A percentile compares a stretch with the other conserved stretches of the same genome.
phyloP scores from a whole-genome alignment of 2,113 vertebrate species.

The Paralichthys olivaceus region DNA sequence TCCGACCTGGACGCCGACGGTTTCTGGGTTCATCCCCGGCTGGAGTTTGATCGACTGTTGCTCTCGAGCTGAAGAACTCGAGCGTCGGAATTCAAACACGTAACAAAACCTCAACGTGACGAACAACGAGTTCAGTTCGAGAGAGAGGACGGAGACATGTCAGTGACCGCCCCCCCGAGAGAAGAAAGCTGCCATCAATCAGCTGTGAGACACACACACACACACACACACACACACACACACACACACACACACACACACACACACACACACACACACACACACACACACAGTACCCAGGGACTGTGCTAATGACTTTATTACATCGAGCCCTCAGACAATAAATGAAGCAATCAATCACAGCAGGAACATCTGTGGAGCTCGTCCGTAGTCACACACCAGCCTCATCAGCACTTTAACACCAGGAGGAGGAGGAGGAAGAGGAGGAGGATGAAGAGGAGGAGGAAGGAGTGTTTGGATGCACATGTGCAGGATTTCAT shows the following conservation, averaged over 20 bases:
- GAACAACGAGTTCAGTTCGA: too few species aligned
- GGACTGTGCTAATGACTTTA: constrained; percentile 72
- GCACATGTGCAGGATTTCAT: too few species aligned
- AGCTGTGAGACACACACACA: constrained; percentile 14
- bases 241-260: too few species aligned
- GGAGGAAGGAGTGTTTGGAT: too few species aligned
- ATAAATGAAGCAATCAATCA: constrained; percentile 77
- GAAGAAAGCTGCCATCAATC: constrained; percentile 32
- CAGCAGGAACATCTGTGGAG: constrained; percentile 58
- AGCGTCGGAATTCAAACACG: too few species aligned
- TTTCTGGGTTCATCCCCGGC: too few species aligned
- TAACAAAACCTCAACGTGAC: too few species aligned
- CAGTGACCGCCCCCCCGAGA: not conserved
- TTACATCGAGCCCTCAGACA: constrained; percentile 69
- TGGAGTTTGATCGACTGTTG: too few species aligned
- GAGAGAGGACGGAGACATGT: not conserved
- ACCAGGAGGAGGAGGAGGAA: not conserved
- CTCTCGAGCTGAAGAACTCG: too few species aligned
- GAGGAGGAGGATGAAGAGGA: not conserved
- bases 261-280: too few species aligned
- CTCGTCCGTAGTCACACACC: not conserved
- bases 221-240: too few species aligned
- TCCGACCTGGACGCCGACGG: too few species aligned
- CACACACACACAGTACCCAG: constrained; percentile 35
- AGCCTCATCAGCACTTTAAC: constrained; percentile 62